Percentiles rank a stretch among this genome's conserved stretches.
Evolutionary conservation across 1,140 invertebrate species (phyloP).

Genomic region (Harlomillsia oculata): DNA sequence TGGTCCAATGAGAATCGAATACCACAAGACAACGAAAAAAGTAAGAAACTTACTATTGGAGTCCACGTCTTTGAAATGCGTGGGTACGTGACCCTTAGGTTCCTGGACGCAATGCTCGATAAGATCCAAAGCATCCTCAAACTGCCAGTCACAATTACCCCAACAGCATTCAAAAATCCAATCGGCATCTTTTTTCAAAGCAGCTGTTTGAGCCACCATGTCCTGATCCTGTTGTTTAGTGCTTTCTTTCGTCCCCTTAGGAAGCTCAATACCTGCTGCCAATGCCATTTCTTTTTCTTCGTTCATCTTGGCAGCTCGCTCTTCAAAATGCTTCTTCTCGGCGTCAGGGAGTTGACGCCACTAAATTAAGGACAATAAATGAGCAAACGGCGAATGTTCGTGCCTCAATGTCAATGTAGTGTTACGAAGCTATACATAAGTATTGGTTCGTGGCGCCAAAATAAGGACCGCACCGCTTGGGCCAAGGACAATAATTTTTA

Average conservation of each 20-base stretch:
- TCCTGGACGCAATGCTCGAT: slow-evolving; percentile 80
- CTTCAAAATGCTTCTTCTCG: slow-evolving; percentile 90
- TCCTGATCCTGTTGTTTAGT: slow-evolving; percentile 14
- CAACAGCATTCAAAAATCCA: slow-evolving; percentile 77
- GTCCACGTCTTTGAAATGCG: slow-evolving; percentile 39
- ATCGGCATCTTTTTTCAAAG: slow-evolving; percentile 37
- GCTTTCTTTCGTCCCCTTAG: slow-evolving; percentile 13
- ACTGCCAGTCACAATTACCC: slow-evolving; percentile 87
- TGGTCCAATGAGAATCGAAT: no score
- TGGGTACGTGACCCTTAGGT: slow-evolving; percentile 50
- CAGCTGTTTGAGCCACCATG: slow-evolving; percentile 3
- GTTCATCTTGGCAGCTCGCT: slow-evolving; percentile 75
- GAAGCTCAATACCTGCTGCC: slow-evolving; percentile 10
- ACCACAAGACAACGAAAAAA: background rate
- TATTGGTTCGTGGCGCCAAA: no score
- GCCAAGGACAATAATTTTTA: background rate
- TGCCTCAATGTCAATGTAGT: no score
- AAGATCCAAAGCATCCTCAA: slow-evolving; percentile 79
- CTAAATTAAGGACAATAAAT: no score
- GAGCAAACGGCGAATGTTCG: no score
- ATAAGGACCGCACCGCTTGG: no score
- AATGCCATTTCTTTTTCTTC: slow-evolving; percentile 57
- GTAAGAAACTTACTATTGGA: slow-evolving; percentile 7
- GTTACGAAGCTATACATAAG: no score
- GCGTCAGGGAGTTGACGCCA: slow-evolving; percentile 81